Conservation (phyloP, 2,888 invertebrate species). For the Mantis religiosa region DNA sequence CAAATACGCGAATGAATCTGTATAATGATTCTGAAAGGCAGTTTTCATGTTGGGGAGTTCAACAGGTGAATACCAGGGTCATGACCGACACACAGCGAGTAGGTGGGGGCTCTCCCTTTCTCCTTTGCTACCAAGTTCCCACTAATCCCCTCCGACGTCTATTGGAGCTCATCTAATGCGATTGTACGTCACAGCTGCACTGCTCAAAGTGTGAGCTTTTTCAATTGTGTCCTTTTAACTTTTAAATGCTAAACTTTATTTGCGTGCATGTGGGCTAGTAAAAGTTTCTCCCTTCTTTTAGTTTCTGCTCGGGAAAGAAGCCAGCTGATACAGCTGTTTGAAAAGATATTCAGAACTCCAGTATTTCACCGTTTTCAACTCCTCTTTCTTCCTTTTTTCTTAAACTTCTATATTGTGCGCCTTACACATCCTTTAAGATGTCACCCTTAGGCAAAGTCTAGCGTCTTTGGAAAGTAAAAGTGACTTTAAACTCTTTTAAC, state of each 20-base stretch:
- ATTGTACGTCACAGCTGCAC: neutral
- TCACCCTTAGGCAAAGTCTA: too few relatives aligned
- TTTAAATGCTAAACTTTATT: neutral
- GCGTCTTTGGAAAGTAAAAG: too few relatives aligned
- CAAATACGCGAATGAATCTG: neutral
- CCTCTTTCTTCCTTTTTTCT: too few relatives aligned
- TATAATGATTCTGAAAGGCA: neutral
- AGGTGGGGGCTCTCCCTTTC: neutral
- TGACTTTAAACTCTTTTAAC: too few relatives aligned
- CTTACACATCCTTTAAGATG: too few relatives aligned
- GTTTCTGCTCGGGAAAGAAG: neutral
- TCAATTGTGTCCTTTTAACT: neutral
- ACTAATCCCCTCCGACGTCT: neutral
- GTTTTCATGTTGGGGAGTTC: neutral
- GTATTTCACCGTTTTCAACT: too few relatives aligned
- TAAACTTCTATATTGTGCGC: too few relatives aligned
- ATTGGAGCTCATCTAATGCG: neutral
- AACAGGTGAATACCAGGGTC: neutral
- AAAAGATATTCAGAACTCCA: too few relatives aligned
- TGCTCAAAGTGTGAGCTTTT: neutral
- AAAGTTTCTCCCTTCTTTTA: neutral
- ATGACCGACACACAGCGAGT: neutral
- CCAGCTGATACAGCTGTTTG: neutral
- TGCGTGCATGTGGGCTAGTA: neutral
- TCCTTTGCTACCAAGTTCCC: neutral